Evolutionary conservation across 1,140 invertebrate species (phyloP), one percentile per base, ranked within the genome.

Genomic region (Drosophila pachea): DNA sequence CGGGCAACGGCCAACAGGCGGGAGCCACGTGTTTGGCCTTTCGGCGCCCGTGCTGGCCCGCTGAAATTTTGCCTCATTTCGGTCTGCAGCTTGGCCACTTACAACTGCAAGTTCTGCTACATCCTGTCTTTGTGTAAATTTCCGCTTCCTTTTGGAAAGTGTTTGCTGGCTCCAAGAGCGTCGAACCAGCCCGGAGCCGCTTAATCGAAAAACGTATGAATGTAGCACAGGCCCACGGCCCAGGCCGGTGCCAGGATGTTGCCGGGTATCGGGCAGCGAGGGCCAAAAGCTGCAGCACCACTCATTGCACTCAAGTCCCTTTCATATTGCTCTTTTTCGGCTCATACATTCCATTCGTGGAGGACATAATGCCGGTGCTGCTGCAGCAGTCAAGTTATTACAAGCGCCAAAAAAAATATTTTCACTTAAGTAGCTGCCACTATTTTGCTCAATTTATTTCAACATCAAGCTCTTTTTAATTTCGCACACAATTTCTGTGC

Each of bases 81-180:
- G 63, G 49, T 22, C 49, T 71, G 64, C 68, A 67, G 62, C 52
- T 61, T 60, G 62, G 59, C 59, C 64, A 68, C 64, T 67, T 72
- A 61, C 63, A 67, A 62, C 58, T 61, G 65, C 69, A 75, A 65
- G 54, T 53, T 66, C 68, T 62, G 68, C 79, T 76, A 84, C 79
- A 84, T 83, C 79, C 76, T 83, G 74, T 83, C 79, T 83, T 83
- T 84, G 79, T 84, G 76, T 76, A 76, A 84, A 84, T 83, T 83
- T 83, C 79, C 79, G 76, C 73, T 78, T 68, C 73, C 73, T 67
- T 77, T 74, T 64, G 45, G 45, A 33, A 59, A 70, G 64, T 76
- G 79, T 77, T 81, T 64, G 59, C 60, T 47, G 43, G 43, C 52
- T 52, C 61, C 55, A 29, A 74, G 63, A 74, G 63, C 60, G 58